Evolutionary conservation across 2,113 vertebrate genomes (phyloP), one percentile per base, ranked within the genome.

Genomic region (Microcebus lehilahytsara): DNA sequence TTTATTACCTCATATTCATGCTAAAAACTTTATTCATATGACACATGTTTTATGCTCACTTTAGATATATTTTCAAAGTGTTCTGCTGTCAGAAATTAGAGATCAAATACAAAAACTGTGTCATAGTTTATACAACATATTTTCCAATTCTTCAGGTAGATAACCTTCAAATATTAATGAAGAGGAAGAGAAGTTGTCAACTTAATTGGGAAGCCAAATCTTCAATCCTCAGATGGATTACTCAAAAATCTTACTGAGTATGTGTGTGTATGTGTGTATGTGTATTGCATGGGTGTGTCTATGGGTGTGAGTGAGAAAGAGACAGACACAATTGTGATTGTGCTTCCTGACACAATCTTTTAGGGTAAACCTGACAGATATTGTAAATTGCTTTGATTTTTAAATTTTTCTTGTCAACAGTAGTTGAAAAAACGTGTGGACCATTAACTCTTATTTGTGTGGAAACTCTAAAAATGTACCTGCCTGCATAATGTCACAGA

Each of bases 91-190:
- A 67, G 71, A 96, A 94, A 84, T 81, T 60, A 86, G 69, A 90
- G 27, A 51, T 90, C 30, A 84, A 81, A 84, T 87, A 58, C 14
- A 89, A 93, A 93, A 72, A 12, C 34, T 23, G 6, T 72, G 27
- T 58, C 67, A 67, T 9, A 5, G 51, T 77, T 93, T 91, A 89
- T 71, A 60, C 11, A 62, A 32, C 42, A 8, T 75, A 11, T 80
- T 60, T 97, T 91, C 11, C 17, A 51, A 1, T 84, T 86, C 58
- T 95, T 93, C 37, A 49, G 6, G 20, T 86, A 5, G 32, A 9
- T 19, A 83, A 23, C 0, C 5, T 91, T 92, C 74, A 97, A 46
- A 91, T 95, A 77, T 78, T 87, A 92, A 78, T 93, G 49, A 93
- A 93, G 71, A 96, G 30, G 34, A 79, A 62, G 6, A 79, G 32